These are phyloP conservation scores for Notolabrus celidotus DNA, from an alignment of 2,797 vertebrate species.

Conservation along the genomic window DNA sequence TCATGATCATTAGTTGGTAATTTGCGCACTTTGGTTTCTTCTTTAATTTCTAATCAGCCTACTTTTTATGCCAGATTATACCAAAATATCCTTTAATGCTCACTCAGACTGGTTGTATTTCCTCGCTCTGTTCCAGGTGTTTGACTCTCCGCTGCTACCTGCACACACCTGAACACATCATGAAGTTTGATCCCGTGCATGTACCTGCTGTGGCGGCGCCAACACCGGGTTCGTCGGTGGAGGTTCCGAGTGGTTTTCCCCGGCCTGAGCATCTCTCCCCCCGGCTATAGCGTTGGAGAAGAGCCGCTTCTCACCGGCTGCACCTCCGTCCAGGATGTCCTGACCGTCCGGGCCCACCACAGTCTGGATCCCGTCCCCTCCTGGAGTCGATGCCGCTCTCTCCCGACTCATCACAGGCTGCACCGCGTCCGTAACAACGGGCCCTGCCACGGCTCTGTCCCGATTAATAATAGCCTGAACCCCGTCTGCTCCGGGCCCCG, in stretches of 20 bases:
- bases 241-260: constrained; percentile 83
- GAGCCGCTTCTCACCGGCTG: constrained; percentile 81
- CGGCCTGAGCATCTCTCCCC: constrained; percentile 80
- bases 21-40: neutral
- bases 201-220: constrained; percentile 74
- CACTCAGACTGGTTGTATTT: neutral
- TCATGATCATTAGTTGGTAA: too few relatives aligned
- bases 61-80: neutral
- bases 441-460: constrained; percentile 85
- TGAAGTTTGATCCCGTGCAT: neutral
- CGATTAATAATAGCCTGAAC: constrained; percentile 85
- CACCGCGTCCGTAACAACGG: constrained; percentile 44
- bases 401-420: constrained; percentile 88
- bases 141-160: neutral
- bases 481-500: constrained; percentile 76
- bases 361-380: constrained; percentile 73
- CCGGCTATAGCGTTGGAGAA: constrained; percentile 78
- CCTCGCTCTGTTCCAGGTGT: neutral
- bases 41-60: neutral
- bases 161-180: too few relatives aligned
- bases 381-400: constrained; percentile 79
- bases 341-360: constrained; percentile 84
- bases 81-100: too few relatives aligned
- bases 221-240: constrained; percentile 84
- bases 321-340: constrained; percentile 82